Percentiles rank a stretch among this genome's conserved stretches.
phyloP scores from a whole-genome alignment of 30 jellyfish, hydroid and myxozoan species.

The Aurelia aurita region DNA sequence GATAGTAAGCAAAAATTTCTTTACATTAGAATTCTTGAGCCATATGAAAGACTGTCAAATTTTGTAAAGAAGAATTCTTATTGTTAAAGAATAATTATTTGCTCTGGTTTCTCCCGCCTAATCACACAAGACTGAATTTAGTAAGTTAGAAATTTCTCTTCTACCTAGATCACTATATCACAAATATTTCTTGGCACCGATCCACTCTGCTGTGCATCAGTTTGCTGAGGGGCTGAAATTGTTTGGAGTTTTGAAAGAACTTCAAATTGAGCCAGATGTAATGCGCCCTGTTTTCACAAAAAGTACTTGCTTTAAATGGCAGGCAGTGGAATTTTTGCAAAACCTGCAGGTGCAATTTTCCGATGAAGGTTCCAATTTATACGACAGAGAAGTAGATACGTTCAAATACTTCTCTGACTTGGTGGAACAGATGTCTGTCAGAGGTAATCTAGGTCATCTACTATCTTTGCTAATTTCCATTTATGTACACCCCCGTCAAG shows the following conservation, averaged over 20 bases:
- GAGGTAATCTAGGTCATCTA: neutral
- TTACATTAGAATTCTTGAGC: too few species aligned
- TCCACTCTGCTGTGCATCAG: slow-evolving; percentile 4
- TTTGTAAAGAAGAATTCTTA: too few species aligned
- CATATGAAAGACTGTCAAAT: too few species aligned
- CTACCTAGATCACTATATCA: slow-evolving; percentile 13
- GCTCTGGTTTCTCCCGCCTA: neutral
- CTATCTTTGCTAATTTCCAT: neutral
- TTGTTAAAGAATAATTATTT: too few species aligned
- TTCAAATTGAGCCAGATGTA: neutral
- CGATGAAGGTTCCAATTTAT: neutral
- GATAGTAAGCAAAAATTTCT: too few species aligned
- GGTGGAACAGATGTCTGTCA: slow-evolving; percentile 24
- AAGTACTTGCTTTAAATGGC: too few species aligned
- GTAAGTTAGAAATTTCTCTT: too few species aligned
- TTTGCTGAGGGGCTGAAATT: slow-evolving; percentile 10
- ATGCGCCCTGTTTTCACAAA: neutral
- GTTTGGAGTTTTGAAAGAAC: slow-evolving; percentile 13
- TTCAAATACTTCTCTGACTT: slow-evolving; percentile 26
- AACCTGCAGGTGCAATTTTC: too few species aligned
- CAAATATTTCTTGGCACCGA: neutral
- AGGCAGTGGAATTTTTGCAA: too few species aligned
- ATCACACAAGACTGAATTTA: too few species aligned
- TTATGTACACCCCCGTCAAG: too few species aligned
- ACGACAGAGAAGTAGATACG: slow-evolving; percentile 10